These are phyloP conservation scores for Orbicella faveolata DNA, from an alignment of 64 coral and sea anemone species.

Conservation along the genomic window DNA sequence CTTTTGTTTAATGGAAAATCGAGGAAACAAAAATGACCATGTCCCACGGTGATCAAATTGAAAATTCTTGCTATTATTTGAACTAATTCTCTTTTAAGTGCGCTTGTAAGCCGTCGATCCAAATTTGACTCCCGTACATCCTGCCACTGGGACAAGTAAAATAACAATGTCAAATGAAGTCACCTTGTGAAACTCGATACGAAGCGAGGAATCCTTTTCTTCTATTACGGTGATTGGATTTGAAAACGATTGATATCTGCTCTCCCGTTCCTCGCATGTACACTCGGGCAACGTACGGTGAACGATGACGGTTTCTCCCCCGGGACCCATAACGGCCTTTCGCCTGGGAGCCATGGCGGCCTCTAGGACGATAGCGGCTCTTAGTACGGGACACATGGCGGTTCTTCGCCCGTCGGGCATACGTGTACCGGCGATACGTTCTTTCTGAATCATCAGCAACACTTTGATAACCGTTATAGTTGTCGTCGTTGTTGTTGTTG, in stretches of 20 bases:
- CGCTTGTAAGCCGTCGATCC: no score
- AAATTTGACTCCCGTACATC: no score
- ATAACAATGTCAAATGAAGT: no score
- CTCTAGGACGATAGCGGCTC: background rate
- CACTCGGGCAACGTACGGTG: background rate
- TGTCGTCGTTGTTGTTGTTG: background rate
- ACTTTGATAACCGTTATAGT: background rate
- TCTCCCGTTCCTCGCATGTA: conserved; percentile 22
- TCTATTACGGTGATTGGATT: background rate
- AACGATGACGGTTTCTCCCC: background rate
- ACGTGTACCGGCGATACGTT: background rate
- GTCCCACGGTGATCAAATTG: no score
- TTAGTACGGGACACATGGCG: background rate
- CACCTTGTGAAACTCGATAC: conserved; percentile 22
- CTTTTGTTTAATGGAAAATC: no score
- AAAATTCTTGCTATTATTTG: no score
- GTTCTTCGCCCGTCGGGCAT: background rate
- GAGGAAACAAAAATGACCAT: no score
- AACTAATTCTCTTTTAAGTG: no score
- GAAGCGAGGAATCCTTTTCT: background rate
- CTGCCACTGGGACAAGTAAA: no score
- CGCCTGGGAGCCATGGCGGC: background rate
- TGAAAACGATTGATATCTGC: conserved; percentile 17
- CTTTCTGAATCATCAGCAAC: background rate
- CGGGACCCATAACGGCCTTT: background rate